A percentile compares a stretch with the other conserved stretches of the same genome.
These are phyloP conservation scores for Tetramorium alpestre DNA, from an alignment of 1,140 invertebrate genomes.

Conservation along the genomic window DNA sequence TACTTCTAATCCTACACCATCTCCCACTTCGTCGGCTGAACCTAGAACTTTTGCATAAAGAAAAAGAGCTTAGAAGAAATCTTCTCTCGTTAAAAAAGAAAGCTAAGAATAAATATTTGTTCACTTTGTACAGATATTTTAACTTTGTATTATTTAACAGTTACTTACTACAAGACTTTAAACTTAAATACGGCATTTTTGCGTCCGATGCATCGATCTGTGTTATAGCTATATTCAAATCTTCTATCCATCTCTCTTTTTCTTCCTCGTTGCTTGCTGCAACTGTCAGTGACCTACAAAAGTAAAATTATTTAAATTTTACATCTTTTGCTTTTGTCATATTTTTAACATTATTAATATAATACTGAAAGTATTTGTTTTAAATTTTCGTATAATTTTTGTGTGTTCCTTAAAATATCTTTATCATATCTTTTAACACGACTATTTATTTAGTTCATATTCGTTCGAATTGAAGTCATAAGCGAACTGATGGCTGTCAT, in stretches of 20 bases:
- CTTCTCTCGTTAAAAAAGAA: background rate
- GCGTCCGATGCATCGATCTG: constrained; percentile 88
- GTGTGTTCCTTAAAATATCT: background rate
- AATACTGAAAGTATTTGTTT: background rate
- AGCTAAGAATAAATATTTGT: background rate
- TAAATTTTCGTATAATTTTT: background rate
- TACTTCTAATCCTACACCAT: constrained; percentile 87
- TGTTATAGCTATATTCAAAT: constrained; percentile 91
- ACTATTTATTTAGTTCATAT: background rate
- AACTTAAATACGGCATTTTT: constrained; percentile 89
- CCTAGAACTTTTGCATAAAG: constrained; percentile 83
- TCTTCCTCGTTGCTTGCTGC: constrained; percentile 94
- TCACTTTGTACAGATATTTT: background rate
- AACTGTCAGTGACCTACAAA: constrained; percentile 88
- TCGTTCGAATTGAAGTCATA: background rate
- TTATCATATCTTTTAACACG: background rate
- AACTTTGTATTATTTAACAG: background rate
- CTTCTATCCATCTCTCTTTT: constrained; percentile 94
- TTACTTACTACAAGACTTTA: constrained; percentile 92
- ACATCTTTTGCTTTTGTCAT: background rate
- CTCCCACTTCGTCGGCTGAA: constrained; percentile 91
- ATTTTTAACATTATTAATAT: constrained; percentile 4
- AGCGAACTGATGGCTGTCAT: constrained; percentile 8
- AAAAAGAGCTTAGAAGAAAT: background rate
- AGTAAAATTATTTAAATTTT: constrained; percentile 6